phyloP scores from a whole-genome alignment of 2,888 invertebrate species.

The Eristalis tenax region DNA sequence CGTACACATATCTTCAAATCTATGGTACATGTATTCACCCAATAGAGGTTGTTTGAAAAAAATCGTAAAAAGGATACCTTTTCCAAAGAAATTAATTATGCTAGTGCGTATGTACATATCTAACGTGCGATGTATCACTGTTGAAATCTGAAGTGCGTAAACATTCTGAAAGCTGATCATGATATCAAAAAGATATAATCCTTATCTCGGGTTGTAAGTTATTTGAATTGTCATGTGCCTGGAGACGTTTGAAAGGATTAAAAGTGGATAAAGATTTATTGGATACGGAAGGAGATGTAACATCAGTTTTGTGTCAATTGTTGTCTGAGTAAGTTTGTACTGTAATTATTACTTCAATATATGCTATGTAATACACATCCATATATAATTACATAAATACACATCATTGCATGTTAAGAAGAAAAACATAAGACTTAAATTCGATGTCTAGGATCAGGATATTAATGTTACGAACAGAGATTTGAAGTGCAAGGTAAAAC shows the following conservation, averaged over 20 bases:
- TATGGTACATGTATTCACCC: slow-evolving; percentile 32
- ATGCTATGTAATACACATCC: no score
- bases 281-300: slow-evolving; percentile 22
- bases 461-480: no score
- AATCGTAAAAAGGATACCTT: slow-evolving; percentile 57
- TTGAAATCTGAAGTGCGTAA: slow-evolving; percentile 45
- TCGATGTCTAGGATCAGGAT: no score
- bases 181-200: slow-evolving; percentile 28
- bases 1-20: slow-evolving; percentile 34
- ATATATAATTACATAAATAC: no score
- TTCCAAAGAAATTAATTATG: slow-evolving; percentile 47
- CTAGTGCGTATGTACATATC: slow-evolving; percentile 20
- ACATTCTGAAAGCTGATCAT: slow-evolving; percentile 28
- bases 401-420: no score
- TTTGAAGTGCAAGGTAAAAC: no score
- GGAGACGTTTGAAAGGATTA: slow-evolving; percentile 10
- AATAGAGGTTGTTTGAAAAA: slow-evolving; percentile 48
- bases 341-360: no score
- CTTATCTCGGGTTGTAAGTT: slow-evolving; percentile 11
- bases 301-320: background rate
- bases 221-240: background rate
- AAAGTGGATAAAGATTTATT: slow-evolving; percentile 37
- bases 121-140: slow-evolving; percentile 59
- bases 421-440: no score
- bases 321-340: slow-evolving; percentile 20